Conservation (phyloP, 2,888 invertebrate species). For the Maniola hyperantus region DNA sequence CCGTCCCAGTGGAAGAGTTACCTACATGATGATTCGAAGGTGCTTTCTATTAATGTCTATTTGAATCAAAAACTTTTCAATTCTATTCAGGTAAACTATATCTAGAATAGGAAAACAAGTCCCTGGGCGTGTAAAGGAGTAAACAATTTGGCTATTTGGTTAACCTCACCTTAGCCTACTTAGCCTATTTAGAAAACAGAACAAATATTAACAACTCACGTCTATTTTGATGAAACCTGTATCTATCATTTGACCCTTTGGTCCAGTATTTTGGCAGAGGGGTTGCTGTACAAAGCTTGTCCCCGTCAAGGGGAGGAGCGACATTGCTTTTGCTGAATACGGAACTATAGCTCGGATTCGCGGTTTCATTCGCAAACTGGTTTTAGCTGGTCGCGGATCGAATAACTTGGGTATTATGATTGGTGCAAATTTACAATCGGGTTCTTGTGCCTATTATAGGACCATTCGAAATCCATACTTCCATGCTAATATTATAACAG, state of each 20-base stretch:
- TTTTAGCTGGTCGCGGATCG: slow-evolving; percentile 37
- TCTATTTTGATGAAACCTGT: not conserved
- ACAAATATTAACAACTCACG: not conserved
- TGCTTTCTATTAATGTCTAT: too few relatives aligned
- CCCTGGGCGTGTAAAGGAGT: too few relatives aligned
- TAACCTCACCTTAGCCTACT: too few relatives aligned
- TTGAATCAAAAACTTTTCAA: too few relatives aligned
- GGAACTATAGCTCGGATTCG: slow-evolving; percentile 41
- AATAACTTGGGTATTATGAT: slow-evolving; percentile 21
- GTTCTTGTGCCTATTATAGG: not conserved
- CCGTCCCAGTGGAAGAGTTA: too few relatives aligned
- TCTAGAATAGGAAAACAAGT: too few relatives aligned
- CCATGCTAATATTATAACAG: too few relatives aligned
- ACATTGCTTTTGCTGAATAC: slow-evolving; percentile 18
- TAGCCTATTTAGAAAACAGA: not conserved
- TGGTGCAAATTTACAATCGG: slow-evolving; percentile 11
- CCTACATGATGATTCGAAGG: too few relatives aligned
- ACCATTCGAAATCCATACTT: too few relatives aligned
- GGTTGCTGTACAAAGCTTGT: not conserved
- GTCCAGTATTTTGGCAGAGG: not conserved
- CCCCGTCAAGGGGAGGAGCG: not conserved
- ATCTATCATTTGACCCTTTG: not conserved
- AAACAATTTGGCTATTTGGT: too few relatives aligned
- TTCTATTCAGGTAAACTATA: too few relatives aligned
- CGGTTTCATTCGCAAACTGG: slow-evolving; percentile 42